phyloP scores from a whole-genome alignment of 2,113 vertebrate genomes.

The Eulemur rufifrons region DNA sequence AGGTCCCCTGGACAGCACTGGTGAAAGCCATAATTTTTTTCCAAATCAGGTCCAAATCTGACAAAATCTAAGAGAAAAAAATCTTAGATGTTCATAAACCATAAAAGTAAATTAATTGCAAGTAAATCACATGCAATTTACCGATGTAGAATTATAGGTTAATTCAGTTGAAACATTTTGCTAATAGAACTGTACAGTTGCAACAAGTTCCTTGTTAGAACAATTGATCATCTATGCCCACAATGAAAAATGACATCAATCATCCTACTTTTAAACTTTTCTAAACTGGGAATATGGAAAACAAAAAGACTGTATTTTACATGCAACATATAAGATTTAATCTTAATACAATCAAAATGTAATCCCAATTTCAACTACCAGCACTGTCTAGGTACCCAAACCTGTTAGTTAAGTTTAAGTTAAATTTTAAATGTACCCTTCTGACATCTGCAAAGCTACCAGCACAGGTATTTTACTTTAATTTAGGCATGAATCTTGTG shows the following conservation, averaged over 20 bases:
- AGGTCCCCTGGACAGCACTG: not conserved
- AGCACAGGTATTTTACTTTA: not conserved
- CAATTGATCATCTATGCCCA: not conserved
- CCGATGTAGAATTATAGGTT: not conserved
- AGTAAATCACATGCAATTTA: not conserved
- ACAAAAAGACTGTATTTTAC: not conserved
- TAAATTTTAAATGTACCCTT: slow-evolving; percentile 17
- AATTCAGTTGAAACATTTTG: slow-evolving; percentile 31
- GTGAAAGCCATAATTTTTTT: not conserved
- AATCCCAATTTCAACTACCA: slow-evolving; percentile 38
- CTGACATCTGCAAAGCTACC: not conserved
- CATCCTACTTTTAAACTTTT: not conserved
- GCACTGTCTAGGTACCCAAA: not conserved
- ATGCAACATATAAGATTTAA: not conserved
- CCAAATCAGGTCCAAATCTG: slow-evolving; percentile 5
- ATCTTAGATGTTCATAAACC: not conserved
- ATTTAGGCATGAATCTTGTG: not conserved
- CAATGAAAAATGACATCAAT: slow-evolving; percentile 14
- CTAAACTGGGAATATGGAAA: slow-evolving; percentile 32
- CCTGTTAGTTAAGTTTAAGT: not conserved
- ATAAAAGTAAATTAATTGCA: not conserved
- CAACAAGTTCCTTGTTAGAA: not conserved
- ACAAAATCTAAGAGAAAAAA: slow-evolving; percentile 19
- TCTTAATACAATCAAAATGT: not conserved
- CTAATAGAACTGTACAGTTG: not conserved